phyloP scores from a whole-genome alignment of 2,888 invertebrate species.

The Drosophila tanythrix region DNA sequence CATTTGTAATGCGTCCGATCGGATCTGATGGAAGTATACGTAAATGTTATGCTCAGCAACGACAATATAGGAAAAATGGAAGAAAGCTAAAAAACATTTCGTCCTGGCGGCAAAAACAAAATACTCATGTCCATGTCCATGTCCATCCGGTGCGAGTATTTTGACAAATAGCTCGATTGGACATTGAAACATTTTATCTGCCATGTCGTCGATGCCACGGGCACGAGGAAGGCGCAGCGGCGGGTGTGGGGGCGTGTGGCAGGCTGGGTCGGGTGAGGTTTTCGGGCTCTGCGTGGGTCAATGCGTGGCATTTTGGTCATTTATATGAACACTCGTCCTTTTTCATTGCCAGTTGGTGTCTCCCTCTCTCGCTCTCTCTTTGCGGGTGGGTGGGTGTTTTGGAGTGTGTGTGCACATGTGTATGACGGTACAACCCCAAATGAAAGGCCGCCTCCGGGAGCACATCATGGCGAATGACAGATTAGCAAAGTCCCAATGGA shows the following conservation, averaged over 20 bases:
- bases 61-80: background rate
- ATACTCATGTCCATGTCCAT: slow-evolving; percentile 42
- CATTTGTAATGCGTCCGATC: slow-evolving; percentile 21
- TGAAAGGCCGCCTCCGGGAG: slow-evolving; percentile 76
- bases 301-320: slow-evolving; percentile 82
- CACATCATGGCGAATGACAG: slow-evolving; percentile 82
- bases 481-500: slow-evolving; percentile 81
- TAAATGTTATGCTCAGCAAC: slow-evolving; percentile 10
- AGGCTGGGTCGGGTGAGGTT: slow-evolving; percentile 28
- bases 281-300: slow-evolving; percentile 71
- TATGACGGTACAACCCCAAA: slow-evolving; percentile 52
- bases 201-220: slow-evolving; percentile 75
- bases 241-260: slow-evolving; percentile 1
- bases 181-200: slow-evolving; percentile 84
- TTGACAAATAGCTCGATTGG: slow-evolving; percentile 83
- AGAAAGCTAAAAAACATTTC: slow-evolving; percentile 38
- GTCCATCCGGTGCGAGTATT: slow-evolving; percentile 71
- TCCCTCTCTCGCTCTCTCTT: slow-evolving; percentile 17
- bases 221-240: slow-evolving; percentile 20
- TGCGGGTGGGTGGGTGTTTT: slow-evolving; percentile 27
- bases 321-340: slow-evolving; percentile 82
- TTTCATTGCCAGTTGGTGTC: slow-evolving; percentile 73
- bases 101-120: slow-evolving; percentile 38
- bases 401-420: slow-evolving; percentile 53
- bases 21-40: slow-evolving; percentile 8